Conservation (phyloP, 2,113 vertebrate species). For the Myocastor coypus region DNA sequence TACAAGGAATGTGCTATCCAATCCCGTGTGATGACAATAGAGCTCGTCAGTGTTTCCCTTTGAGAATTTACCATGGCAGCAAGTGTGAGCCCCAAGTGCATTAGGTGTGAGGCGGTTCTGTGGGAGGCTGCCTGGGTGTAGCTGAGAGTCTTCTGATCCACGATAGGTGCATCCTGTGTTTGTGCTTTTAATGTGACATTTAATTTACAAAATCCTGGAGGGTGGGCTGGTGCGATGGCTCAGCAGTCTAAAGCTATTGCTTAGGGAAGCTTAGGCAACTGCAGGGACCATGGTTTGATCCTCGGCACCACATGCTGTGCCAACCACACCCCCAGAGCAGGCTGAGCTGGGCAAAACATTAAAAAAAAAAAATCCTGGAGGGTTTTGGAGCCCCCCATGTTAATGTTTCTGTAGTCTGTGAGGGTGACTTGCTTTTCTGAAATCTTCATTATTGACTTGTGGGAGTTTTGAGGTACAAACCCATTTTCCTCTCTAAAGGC, state of each 20-base stretch:
- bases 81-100: rapidly evolving
- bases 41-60: neutral
- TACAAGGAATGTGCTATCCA: neutral
- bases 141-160: neutral
- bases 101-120: neutral
- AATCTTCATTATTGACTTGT: neutral
- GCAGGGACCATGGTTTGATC: no score
- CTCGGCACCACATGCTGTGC: no score
- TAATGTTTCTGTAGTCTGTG: neutral
- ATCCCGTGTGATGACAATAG: neutral
- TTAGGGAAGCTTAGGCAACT: no score
- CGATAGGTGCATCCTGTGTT: neutral
- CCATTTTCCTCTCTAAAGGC: neutral
- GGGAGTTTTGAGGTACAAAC: neutral
- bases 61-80: neutral
- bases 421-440: neutral
- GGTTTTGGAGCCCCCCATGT: neutral
- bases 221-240: no score
- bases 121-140: neutral
- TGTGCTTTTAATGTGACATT: neutral
- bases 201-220: neutral
- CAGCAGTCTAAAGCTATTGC: no score
- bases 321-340: no score
- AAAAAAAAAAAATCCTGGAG: neutral
- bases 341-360: no score